Conservation (phyloP, 2,888 invertebrate genomes). For the Drosophila buzzatii region DNA sequence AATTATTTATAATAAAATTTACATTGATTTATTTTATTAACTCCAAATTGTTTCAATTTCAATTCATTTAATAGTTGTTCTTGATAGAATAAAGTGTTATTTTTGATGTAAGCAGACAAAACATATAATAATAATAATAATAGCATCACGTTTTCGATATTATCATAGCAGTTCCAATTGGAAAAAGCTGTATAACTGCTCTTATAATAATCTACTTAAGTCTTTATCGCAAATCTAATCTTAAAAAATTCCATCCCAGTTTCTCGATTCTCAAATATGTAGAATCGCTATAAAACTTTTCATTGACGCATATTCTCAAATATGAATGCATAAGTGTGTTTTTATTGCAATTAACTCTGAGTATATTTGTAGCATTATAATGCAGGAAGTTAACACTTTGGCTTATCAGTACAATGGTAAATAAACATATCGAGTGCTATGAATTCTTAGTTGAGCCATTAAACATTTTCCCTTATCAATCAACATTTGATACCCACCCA, state of each 20-base stretch:
- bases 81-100: background rate
- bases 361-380: background rate
- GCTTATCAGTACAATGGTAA: conserved; percentile 22
- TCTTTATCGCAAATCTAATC: conserved; percentile 13
- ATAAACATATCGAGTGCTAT: background rate
- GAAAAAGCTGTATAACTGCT: background rate
- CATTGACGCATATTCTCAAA: conserved; percentile 9
- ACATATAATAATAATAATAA: background rate
- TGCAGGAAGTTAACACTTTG: conserved; percentile 33
- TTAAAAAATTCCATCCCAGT: conserved; percentile 7
- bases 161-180: background rate
- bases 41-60: background rate
- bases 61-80: conserved; percentile 2
- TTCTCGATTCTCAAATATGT: background rate
- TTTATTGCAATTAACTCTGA: background rate
- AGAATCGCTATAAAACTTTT: conserved; percentile 7
- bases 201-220: background rate
- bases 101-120: conserved; percentile 1
- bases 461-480: conserved; percentile 20
- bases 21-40: background rate
- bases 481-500: background rate
- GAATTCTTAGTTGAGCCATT: background rate
- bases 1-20: conserved; percentile 2
- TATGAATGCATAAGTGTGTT: conserved; percentile 6
- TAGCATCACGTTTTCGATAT: background rate